These are phyloP conservation scores for Achroia grisella DNA, from an alignment of 1,140 invertebrate genomes.

Conservation along the genomic window DNA sequence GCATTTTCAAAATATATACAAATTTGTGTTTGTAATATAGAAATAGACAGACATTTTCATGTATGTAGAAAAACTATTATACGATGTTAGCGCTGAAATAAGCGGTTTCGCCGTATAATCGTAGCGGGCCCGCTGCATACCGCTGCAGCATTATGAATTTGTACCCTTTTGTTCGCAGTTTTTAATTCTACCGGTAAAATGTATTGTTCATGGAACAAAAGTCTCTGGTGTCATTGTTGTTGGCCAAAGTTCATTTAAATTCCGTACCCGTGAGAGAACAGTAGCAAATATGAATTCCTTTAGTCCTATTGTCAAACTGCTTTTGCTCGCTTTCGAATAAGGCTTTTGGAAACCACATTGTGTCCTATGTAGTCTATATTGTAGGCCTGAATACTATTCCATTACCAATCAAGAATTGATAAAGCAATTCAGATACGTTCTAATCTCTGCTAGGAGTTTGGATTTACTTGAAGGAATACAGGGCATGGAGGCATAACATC, in stretches of 20 bases:
- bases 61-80: too few species aligned
- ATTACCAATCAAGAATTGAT: too few species aligned
- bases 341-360: constrained; percentile 44
- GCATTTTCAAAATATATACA: too few species aligned
- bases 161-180: constrained; percentile 61
- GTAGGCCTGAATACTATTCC: too few species aligned
- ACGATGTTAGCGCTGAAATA: too few species aligned
- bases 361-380: constrained; percentile 1
- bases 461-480: too few species aligned
- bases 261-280: constrained; percentile 60
- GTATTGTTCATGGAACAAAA: constrained; percentile 67
- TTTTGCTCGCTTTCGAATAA: constrained; percentile 49
- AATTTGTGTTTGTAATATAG: too few species aligned
- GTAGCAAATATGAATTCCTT: constrained; percentile 69
- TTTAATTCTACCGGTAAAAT: constrained; percentile 68
- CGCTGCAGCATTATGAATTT: constrained; percentile 67
- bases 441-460: too few species aligned
- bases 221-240: constrained; percentile 66
- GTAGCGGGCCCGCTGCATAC: constrained; percentile 29
- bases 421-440: too few species aligned
- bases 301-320: constrained; percentile 57
- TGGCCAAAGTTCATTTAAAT: constrained; percentile 70
- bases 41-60: too few species aligned
- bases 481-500: too few species aligned
- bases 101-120: constrained; percentile 20